phyloP scores from a whole-genome alignment of 1,140 invertebrate genomes.

The Lepidurus packardi region DNA sequence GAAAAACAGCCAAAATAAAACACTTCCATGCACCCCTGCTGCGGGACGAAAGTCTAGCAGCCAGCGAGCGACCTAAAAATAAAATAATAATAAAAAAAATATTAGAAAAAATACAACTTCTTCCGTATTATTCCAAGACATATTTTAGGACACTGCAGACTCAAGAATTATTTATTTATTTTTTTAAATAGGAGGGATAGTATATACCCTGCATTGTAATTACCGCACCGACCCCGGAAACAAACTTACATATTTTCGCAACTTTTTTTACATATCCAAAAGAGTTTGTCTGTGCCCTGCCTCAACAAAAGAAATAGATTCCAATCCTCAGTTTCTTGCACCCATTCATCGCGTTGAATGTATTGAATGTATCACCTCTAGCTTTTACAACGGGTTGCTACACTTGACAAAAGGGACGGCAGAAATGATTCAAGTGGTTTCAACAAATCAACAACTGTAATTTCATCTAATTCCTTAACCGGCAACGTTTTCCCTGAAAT shows the following conservation, averaged over 20 bases:
- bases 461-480: not conserved
- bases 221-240: too few relatives aligned
- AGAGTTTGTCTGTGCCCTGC: too few relatives aligned
- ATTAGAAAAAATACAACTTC: not conserved
- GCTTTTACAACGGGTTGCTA: not conserved
- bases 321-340: not conserved
- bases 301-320: not conserved
- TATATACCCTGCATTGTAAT: too few relatives aligned
- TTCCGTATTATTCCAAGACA: not conserved
- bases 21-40: not conserved
- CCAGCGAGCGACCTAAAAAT: not conserved
- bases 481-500: not conserved
- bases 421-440: not conserved
- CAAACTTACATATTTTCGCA: too few relatives aligned
- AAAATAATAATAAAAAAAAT: too few relatives aligned
- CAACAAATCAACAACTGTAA: not conserved
- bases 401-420: not conserved
- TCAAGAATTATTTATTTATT: too few relatives aligned
- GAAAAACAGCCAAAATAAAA: too few relatives aligned
- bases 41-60: not conserved
- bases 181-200: too few relatives aligned
- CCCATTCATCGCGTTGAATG: not conserved
- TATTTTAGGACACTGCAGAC: too few relatives aligned
- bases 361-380: not conserved
- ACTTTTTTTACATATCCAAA: too few relatives aligned